These are phyloP conservation scores for Misgurnus mizolepis DNA, from an alignment of 2,113 vertebrate species.

Conservation along the genomic window DNA sequence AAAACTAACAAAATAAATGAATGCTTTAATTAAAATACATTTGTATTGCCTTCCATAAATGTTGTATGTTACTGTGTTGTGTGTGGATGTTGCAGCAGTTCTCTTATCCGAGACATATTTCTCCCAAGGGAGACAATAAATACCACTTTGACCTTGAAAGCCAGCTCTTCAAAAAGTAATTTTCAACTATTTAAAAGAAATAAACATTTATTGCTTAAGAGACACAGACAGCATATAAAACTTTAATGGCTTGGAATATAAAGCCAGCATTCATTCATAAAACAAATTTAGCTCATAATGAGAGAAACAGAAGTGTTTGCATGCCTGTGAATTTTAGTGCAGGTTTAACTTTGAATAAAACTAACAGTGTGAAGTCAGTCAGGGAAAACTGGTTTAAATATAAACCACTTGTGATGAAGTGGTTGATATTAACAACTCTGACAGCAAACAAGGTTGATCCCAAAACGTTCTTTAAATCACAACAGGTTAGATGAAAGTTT, in stretches of 20 bases:
- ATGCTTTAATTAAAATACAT: too few species aligned
- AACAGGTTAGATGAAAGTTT: not conserved
- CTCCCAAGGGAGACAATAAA: too few species aligned
- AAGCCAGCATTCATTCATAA: constrained; percentile 38
- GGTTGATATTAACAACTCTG: not conserved
- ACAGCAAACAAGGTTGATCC: too few species aligned
- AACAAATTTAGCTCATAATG: constrained; percentile 28
- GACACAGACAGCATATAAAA: constrained; percentile 36
- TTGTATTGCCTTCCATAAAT: too few species aligned
- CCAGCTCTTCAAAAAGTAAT: not conserved
- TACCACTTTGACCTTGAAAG: too few species aligned
- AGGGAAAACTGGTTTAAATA: not conserved
- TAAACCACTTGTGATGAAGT: not conserved
- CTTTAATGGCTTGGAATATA: constrained; percentile 22
- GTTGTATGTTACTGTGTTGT: too few species aligned
- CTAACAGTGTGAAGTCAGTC: not conserved
- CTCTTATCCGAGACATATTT: too few species aligned
- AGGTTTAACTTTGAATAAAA: constrained; percentile 7
- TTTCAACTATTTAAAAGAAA: constrained; percentile 25
- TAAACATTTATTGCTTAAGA: constrained; percentile 47
- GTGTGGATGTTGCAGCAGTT: too few species aligned
- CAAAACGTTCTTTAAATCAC: too few species aligned
- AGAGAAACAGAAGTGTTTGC: constrained; percentile 13
- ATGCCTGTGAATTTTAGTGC: not conserved
- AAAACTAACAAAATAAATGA: too few species aligned